These are phyloP conservation scores for Barbus barbus DNA, from an alignment of 2,113 vertebrate species.

Conservation along the genomic window DNA sequence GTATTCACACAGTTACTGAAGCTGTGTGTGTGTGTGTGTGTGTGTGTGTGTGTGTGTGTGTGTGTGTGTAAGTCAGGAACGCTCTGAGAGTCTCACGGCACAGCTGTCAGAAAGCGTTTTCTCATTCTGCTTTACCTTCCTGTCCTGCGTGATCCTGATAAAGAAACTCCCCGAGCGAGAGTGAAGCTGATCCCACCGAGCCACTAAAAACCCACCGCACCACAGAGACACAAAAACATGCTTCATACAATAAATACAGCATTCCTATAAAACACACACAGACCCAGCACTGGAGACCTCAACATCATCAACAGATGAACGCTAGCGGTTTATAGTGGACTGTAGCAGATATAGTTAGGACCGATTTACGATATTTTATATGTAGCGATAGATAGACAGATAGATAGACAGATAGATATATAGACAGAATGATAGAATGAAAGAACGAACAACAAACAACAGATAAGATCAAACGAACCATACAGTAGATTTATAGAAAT, in stretches of 20 bases:
- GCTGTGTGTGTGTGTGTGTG: not conserved
- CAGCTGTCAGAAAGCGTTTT: constrained; percentile 11
- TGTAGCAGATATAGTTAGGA: too few relatives aligned
- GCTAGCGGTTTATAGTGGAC: too few relatives aligned
- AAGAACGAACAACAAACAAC: too few relatives aligned
- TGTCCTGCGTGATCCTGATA: constrained; percentile 20
- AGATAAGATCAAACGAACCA: too few relatives aligned
- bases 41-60: too few relatives aligned
- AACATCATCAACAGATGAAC: not conserved
- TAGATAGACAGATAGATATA: too few relatives aligned
- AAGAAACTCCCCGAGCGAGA: constrained; percentile 15
- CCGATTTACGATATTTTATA: too few relatives aligned
- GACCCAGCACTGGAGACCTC: not conserved
- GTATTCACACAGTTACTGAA: not conserved
- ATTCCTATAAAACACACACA: not conserved
- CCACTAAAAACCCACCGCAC: not conserved
- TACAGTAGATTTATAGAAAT: too few relatives aligned
- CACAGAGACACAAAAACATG: not conserved
- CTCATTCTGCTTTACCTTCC: constrained; percentile 10
- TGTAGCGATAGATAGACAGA: too few relatives aligned
- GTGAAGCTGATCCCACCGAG: not conserved
- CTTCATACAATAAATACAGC: constrained; percentile 12
- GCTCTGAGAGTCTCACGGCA: not conserved
- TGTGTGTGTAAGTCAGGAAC: too few relatives aligned
- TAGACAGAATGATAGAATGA: too few relatives aligned